Evolutionary conservation across 2,113 vertebrate species (phyloP).

Genomic region (Strix aluco): DNA sequence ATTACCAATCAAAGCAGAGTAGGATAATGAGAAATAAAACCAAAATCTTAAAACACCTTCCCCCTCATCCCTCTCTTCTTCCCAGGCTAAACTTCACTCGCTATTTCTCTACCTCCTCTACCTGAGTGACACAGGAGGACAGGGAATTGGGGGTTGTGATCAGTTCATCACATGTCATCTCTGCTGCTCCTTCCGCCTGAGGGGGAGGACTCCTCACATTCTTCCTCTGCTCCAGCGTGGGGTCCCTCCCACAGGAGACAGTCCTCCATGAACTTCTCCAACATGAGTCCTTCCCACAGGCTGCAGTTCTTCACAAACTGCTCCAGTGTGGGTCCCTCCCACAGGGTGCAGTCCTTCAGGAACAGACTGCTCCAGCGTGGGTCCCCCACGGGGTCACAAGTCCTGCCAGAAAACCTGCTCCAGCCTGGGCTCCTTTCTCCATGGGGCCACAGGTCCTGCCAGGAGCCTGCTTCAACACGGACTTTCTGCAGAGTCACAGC

Average conservation of each 20-base stretch:
- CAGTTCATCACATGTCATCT: too few relatives aligned
- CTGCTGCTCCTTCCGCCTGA: background rate
- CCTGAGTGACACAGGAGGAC: accelerated
- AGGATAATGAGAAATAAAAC: background rate
- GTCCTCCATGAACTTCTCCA: background rate
- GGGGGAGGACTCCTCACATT: background rate
- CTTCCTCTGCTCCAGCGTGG: background rate
- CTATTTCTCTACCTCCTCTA: background rate
- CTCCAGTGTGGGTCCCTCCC: background rate
- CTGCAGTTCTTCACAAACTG: background rate
- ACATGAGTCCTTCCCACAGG: background rate
- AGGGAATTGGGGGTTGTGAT: background rate
- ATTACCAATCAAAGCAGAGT: background rate
- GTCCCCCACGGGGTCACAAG: background rate
- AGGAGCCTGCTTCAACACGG: background rate
- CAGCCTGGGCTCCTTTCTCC: background rate
- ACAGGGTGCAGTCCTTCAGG: background rate
- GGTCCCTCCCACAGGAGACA: background rate
- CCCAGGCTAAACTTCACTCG: background rate
- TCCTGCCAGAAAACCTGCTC: background rate
- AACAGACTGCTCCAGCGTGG: background rate
- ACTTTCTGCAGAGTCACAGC: background rate
- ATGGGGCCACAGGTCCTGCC: background rate
- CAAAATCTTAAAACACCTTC: background rate
- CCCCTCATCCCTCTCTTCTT: background rate